phyloP scores from a whole-genome alignment of 2,888 invertebrate species.

The Abrostola triplasia region DNA sequence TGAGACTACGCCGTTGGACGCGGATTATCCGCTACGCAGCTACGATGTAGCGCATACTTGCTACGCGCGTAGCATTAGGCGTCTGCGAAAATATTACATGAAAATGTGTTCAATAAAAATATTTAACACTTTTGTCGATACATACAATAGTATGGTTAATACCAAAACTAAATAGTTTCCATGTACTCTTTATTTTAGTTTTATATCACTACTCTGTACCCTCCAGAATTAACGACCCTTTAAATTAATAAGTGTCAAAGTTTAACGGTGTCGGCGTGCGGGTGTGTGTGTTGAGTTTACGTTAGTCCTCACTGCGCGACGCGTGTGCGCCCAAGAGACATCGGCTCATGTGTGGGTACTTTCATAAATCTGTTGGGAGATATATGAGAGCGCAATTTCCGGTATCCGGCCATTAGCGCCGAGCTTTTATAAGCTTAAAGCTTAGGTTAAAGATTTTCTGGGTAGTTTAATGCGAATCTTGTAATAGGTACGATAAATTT shows the following conservation, averaged over 20 bases:
- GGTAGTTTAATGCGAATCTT: constrained; percentile 89
- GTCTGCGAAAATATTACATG: constrained; percentile 56
- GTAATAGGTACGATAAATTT: constrained; percentile 88
- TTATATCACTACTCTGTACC: constrained; percentile 65
- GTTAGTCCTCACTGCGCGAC: constrained; percentile 54
- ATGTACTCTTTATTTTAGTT: constrained; percentile 22
- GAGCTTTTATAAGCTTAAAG: constrained; percentile 90
- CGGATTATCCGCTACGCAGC: constrained; percentile 83
- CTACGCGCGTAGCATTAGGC: constrained; percentile 76
- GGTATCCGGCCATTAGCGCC: constrained; percentile 95
- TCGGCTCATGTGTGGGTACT: constrained; percentile 90
- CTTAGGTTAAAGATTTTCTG: constrained; percentile 89
- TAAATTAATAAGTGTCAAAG: constrained; percentile 86
- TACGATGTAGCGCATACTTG: constrained; percentile 77
- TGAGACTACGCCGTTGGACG: constrained; percentile 83
- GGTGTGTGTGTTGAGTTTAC: constrained; percentile 61
- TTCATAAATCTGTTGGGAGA: constrained; percentile 96
- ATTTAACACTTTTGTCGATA: not conserved
- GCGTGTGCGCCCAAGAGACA: constrained; percentile 81
- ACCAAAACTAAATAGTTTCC: not conserved
- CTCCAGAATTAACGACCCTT: constrained; percentile 82
- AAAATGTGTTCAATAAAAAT: constrained; percentile 1
- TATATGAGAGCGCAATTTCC: constrained; percentile 97
- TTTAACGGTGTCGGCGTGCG: constrained; percentile 66
- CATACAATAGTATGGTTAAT: not conserved